These are phyloP conservation scores for Proisotoma minuta DNA, from an alignment of 2,888 invertebrate genomes.

Conservation along the genomic window DNA sequence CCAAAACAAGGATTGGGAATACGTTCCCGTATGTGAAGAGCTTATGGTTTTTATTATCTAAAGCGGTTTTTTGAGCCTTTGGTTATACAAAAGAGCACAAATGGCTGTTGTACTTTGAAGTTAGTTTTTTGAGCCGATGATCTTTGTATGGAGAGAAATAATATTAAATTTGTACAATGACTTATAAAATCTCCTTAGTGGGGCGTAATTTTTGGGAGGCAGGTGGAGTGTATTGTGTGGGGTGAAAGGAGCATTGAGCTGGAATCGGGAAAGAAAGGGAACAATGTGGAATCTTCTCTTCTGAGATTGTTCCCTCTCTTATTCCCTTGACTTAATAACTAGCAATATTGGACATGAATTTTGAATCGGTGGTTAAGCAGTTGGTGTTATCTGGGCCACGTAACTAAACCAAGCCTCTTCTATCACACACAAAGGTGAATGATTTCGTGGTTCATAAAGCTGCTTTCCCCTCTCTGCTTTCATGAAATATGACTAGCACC, in stretches of 20 bases:
- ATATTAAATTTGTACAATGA: not conserved
- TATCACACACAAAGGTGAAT: too few species aligned
- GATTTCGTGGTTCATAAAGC: not conserved
- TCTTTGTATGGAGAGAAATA: not conserved
- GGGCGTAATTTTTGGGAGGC: not conserved
- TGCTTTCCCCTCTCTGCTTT: not conserved
- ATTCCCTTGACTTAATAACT: not conserved
- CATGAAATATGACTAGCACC: not conserved
- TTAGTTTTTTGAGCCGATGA: too few species aligned
- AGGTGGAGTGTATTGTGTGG: not conserved
- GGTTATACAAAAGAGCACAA: too few species aligned
- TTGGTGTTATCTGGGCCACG: too few species aligned
- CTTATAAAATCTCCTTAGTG: not conserved
- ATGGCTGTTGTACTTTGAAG: too few species aligned
- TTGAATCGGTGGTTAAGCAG: not conserved
- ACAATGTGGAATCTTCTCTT: not conserved
- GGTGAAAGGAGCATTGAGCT: not conserved
- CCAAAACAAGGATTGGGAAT: too few species aligned
- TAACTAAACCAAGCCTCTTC: too few species aligned
- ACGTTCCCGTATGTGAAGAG: too few species aligned
- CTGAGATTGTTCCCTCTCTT: not conserved
- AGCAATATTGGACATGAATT: not conserved
- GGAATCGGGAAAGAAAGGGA: not conserved
- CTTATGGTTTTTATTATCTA: too few species aligned
- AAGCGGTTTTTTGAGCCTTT: too few species aligned